These are phyloP conservation scores for Tolmerus cingulatus DNA, from an alignment of 2,888 invertebrate species.

Conservation along the genomic window DNA sequence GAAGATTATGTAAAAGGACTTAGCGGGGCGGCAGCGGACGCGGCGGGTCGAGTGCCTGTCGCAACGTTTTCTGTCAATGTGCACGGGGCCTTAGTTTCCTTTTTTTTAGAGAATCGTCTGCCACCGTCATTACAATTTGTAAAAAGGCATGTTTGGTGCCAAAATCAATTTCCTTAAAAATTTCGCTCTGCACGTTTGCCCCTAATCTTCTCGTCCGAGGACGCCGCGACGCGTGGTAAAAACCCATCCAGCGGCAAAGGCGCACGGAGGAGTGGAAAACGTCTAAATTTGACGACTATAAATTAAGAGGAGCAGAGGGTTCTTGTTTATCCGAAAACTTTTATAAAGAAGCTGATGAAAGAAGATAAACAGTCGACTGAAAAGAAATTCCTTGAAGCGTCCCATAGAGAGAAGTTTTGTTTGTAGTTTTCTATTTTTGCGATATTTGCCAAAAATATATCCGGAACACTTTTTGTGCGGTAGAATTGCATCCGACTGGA, in stretches of 20 bases:
- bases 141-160: constrained; percentile 24
- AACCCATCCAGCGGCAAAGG: not conserved
- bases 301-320: constrained; percentile 6
- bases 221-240: not conserved
- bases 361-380: constrained; percentile 36
- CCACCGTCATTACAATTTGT: constrained; percentile 29
- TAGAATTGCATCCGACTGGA: constrained; percentile 4
- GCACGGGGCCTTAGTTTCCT: not conserved
- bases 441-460: constrained; percentile 32
- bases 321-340: constrained; percentile 30
- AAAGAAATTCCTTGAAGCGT: not conserved
- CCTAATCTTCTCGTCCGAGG: constrained; percentile 1
- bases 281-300: constrained; percentile 32
- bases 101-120: not conserved
- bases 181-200: constrained; percentile 11
- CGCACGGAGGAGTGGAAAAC: constrained; percentile 14
- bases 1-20: constrained; percentile 7
- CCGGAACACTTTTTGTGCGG: constrained; percentile 16
- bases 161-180: constrained; percentile 27
- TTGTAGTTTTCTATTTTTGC: constrained; percentile 12
- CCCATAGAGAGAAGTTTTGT: not conserved
- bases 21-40: not conserved
- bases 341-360: constrained; percentile 34
- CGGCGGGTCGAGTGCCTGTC: not conserved
- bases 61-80: constrained; percentile 18